Conservation (phyloP, 2,113 vertebrate species). For the Barbus barbus region DNA sequence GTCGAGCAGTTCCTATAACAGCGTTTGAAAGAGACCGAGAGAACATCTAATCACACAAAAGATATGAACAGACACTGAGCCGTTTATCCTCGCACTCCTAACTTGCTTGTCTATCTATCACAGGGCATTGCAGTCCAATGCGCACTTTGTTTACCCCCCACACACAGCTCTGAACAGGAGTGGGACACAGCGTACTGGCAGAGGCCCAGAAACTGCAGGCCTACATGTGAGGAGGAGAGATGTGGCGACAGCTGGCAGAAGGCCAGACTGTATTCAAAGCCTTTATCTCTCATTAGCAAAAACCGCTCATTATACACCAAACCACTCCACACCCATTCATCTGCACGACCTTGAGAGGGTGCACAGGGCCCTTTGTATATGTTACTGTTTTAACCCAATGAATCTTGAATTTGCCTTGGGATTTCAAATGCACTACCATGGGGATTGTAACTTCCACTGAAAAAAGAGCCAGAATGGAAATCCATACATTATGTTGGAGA, state of each 20-base stretch:
- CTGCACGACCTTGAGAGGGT: conserved; percentile 69
- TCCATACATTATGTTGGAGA: neutral
- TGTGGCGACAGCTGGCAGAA: conserved; percentile 66
- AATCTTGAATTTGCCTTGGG: neutral
- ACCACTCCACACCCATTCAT: conserved; percentile 42
- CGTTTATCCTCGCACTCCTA: conserved; percentile 2
- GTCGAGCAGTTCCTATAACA: neutral
- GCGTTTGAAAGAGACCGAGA: neutral
- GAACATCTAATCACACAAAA: neutral
- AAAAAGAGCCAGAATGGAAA: neutral
- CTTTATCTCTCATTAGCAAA: conserved; percentile 78
- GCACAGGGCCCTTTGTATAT: conserved; percentile 62
- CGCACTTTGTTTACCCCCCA: neutral
- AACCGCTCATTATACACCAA: conserved; percentile 72
- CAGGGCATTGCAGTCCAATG: conserved; percentile 8
- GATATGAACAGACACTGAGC: conserved; percentile 8
- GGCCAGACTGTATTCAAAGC: conserved; percentile 73
- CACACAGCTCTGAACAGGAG: neutral
- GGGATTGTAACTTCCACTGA: neutral
- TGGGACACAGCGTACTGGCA: conserved; percentile 61
- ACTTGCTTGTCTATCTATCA: conserved; percentile 3
- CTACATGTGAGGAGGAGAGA: conserved; percentile 64
- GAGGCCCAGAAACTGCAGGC: conserved; percentile 66
- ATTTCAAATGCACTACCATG: neutral
- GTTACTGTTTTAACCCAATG: conserved; percentile 14